phyloP scores from a whole-genome alignment of 2,888 invertebrate genomes.

The Ferdinandea cuprea region DNA sequence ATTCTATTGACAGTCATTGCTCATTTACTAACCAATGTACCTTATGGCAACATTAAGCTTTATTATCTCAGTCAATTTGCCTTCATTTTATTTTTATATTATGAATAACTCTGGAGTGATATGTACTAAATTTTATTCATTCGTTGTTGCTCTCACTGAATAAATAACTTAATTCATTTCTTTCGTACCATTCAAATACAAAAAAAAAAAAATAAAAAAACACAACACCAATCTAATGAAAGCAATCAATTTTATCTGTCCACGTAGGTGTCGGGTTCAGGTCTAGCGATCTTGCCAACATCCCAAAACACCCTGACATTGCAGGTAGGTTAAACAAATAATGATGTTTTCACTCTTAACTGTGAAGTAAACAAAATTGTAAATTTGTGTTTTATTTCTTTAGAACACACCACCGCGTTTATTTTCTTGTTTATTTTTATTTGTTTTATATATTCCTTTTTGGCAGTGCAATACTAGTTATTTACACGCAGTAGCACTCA shows the following conservation, averaged over 20 bases:
- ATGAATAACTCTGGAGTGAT: background rate
- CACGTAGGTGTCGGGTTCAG: constrained; percentile 77
- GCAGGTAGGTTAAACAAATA: constrained; percentile 76
- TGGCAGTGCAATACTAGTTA: constrained; percentile 33
- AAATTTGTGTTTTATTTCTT: constrained; percentile 20
- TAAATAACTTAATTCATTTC: constrained; percentile 6
- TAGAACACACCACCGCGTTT: constrained; percentile 11
- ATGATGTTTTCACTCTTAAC: constrained; percentile 11
- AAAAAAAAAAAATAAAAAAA: too few species aligned
- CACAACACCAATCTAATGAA: constrained; percentile 49
- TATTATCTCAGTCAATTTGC: background rate
- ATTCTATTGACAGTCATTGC: background rate
- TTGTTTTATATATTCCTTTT: constrained; percentile 10
- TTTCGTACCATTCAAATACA: constrained; percentile 15
- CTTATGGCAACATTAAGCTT: background rate
- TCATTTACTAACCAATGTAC: constrained; percentile 21
- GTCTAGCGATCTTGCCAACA: constrained; percentile 77
- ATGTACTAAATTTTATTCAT: constrained; percentile 2
- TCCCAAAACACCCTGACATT: constrained; percentile 76
- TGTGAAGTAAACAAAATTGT: constrained; percentile 3
- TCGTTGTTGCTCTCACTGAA: background rate
- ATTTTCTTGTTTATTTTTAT: constrained; percentile 8
- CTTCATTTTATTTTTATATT: background rate
- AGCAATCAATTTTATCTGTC: constrained; percentile 67
- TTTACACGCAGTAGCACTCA: constrained; percentile 17